A percentile compares a stretch with the other conserved stretches of the same genome.
Conservation (phyloP, 2,888 invertebrate genomes). For the Cataglyphis altisquamis region DNA sequence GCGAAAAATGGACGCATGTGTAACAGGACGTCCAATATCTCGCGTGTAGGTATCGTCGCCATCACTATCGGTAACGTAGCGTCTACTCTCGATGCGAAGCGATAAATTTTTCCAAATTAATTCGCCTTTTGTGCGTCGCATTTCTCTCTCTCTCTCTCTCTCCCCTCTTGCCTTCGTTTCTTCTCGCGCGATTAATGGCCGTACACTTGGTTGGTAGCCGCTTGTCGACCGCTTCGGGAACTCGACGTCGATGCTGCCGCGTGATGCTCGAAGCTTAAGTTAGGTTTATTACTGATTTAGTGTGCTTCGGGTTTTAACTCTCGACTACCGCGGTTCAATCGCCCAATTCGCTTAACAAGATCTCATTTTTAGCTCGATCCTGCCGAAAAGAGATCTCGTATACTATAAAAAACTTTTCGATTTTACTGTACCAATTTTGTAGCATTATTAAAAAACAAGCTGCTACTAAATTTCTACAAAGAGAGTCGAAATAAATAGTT, state of each 20-base stretch:
- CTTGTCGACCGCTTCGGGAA: slow-evolving; percentile 45
- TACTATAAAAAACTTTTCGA: not conserved
- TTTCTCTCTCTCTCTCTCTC: slow-evolving; percentile 26
- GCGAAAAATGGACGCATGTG: slow-evolving; percentile 21
- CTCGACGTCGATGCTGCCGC: slow-evolving; percentile 41
- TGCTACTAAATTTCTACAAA: not conserved
- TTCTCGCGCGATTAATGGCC: slow-evolving; percentile 70
- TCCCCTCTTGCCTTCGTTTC: slow-evolving; percentile 30
- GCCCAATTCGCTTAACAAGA: slow-evolving; percentile 26
- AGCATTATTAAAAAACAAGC: not conserved
- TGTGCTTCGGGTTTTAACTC: slow-evolving; percentile 31
- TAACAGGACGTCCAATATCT: slow-evolving; percentile 29
- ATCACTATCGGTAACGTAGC: slow-evolving; percentile 17
- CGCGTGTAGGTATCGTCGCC: slow-evolving; percentile 34
- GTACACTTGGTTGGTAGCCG: slow-evolving; percentile 56
- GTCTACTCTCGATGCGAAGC: slow-evolving; percentile 66
- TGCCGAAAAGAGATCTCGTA: not conserved
- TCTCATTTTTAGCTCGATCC: slow-evolving; percentile 16
- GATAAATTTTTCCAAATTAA: slow-evolving; percentile 79
- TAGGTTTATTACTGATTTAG: slow-evolving; percentile 55
- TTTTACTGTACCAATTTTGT: not conserved
- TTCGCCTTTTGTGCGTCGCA: slow-evolving; percentile 79
- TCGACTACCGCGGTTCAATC: slow-evolving; percentile 11
- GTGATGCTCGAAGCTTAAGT: slow-evolving; percentile 45
- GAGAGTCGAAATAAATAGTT: not conserved